Conservation (phyloP, 1,140 invertebrate species). For the Drosophila busckii region DNA sequence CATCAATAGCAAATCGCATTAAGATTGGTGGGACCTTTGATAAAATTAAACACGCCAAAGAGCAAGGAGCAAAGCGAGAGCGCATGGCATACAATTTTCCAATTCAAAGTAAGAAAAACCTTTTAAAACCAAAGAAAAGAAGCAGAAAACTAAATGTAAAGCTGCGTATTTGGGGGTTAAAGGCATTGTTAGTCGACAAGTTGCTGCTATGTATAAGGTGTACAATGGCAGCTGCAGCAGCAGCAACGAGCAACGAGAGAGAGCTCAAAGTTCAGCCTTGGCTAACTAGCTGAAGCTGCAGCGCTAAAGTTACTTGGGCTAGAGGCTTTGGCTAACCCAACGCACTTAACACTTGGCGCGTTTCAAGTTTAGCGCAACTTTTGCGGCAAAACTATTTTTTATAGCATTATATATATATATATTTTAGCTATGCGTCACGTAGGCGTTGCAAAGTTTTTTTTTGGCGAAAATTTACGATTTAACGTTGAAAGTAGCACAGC, state of each 20-base stretch:
- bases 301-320: too few species aligned
- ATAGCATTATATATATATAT: slow-evolving; percentile 8
- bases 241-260: too few species aligned
- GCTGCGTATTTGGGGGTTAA: too few species aligned
- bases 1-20: slow-evolving; percentile 12
- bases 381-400: slow-evolving; percentile 42
- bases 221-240: slow-evolving; percentile 67
- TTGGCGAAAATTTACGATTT: slow-evolving; percentile 78
- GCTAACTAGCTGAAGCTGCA: slow-evolving; percentile 59
- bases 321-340: slow-evolving; percentile 70
- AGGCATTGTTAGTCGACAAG: slow-evolving; percentile 65
- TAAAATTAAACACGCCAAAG: slow-evolving; percentile 7
- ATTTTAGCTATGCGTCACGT: slow-evolving; percentile 67
- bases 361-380: slow-evolving; percentile 69
- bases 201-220: slow-evolving; percentile 59
- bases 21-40: slow-evolving; percentile 7
- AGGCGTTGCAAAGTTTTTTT: slow-evolving; percentile 77
- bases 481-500: slow-evolving; percentile 69
- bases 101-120: too few species aligned
- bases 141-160: slow-evolving; percentile 15
- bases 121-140: slow-evolving; percentile 32
- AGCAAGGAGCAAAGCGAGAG: too few species aligned
- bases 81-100: too few species aligned
- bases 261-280: slow-evolving; percentile 64
- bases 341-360: slow-evolving; percentile 74